phyloP scores from a whole-genome alignment of 2,113 vertebrate species.

The Anhinga anhinga region DNA sequence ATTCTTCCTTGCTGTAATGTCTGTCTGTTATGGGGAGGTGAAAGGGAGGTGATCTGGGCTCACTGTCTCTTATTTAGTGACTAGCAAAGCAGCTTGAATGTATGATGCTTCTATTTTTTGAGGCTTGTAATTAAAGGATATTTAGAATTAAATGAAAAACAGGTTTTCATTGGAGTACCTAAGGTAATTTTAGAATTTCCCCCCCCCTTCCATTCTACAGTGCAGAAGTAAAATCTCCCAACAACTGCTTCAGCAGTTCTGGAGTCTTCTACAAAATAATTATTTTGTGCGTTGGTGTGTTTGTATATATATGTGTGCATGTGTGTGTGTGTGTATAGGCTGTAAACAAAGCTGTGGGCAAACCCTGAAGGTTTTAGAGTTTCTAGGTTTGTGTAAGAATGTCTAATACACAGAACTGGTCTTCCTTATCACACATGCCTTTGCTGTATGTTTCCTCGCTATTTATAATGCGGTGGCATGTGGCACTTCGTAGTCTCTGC shows the following conservation, averaged over 20 bases:
- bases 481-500: not conserved
- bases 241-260: not conserved
- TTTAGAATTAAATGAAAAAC: not conserved
- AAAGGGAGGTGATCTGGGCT: not conserved
- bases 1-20: not conserved
- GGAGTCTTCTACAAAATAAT: not conserved
- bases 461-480: not conserved
- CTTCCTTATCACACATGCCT: not conserved
- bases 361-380: not conserved
- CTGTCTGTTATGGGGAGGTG: not conserved
- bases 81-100: not conserved
- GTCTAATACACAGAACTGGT: not conserved
- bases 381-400: not conserved
- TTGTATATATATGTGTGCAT: too few species aligned
- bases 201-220: not conserved
- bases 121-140: not conserved
- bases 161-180: not conserved
- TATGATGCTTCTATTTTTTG: not conserved
- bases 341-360: not conserved
- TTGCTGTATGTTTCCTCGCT: not conserved
- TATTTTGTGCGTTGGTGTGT: not conserved
- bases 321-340: not conserved
- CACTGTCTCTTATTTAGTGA: not conserved
- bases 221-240: not conserved
- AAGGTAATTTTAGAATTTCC: not conserved